Conservation (phyloP, 2,888 invertebrate genomes). For the Athetis lepigone region DNA sequence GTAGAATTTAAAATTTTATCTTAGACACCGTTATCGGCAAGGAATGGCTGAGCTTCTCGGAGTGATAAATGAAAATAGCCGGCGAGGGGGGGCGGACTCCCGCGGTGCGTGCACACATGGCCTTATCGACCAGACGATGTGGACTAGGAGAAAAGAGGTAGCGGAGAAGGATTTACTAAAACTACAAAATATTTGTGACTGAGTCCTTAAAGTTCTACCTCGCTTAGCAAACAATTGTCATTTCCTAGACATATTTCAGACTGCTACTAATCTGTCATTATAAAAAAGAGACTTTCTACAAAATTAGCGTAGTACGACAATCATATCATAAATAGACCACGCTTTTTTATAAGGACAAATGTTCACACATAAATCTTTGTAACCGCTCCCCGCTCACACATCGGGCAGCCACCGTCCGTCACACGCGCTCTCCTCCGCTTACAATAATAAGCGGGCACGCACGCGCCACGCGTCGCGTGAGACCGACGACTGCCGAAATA, state of each 20-base stretch:
- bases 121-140: conserved; percentile 81
- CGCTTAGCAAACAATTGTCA: not conserved
- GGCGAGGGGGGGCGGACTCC: conserved; percentile 86
- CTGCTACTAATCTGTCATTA: not conserved
- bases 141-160: conserved; percentile 64
- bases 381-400: conserved; percentile 55
- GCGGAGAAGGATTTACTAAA: conserved; percentile 64
- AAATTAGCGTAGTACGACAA: not conserved
- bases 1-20: conserved; percentile 48
- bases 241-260: not conserved
- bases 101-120: conserved; percentile 89
- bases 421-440: conserved; percentile 78
- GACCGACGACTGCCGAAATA: conserved; percentile 88
- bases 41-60: conserved; percentile 76
- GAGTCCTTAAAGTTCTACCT: not conserved
- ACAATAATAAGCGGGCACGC: conserved; percentile 80
- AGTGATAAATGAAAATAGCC: conserved; percentile 90
- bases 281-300: not conserved
- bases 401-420: conserved; percentile 62
- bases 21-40: conserved; percentile 60
- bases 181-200: not conserved
- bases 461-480: conserved; percentile 86
- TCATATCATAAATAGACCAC: not conserved
- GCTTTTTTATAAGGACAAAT: not conserved
- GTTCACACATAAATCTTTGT: not conserved